Evolutionary conservation across 1,140 invertebrate genomes (phyloP), one percentile per base, ranked within the genome.

Genomic region (Heliconius nattereri): DNA sequence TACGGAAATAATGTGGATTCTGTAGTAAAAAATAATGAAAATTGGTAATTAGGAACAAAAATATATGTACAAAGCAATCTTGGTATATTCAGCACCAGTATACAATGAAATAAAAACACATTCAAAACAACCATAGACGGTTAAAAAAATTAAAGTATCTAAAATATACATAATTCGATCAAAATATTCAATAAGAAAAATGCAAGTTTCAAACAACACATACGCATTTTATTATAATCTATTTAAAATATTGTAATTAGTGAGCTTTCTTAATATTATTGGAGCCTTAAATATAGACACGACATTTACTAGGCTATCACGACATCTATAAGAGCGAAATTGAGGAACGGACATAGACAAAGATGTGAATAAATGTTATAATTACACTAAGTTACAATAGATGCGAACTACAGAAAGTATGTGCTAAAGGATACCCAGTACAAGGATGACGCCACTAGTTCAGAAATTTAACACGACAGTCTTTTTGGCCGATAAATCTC

Each of bases 321-420:
- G 91, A 94, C 91, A 94, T 85, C 91, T 92, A 94, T 91, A 92
- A 93, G 91, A 92, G 89, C 81, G 92, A 94, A 94, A 92, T 91
- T 85, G 91, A 93, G 89, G 89, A 92, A 94, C 91, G 91, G 91
- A 93, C 90, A 92, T 92, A 92, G 90, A 92, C 83, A 88, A 91
- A 92, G 90, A 90, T 80, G 87, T 90, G 86, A 91, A 86, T 89
- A 90, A 90, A 88, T 91, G 86, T 90, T 86, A 80, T 72, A 72
- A 72, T 72, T 72, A 72, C 9, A 37, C 84, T 85, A 86, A 85
- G 78, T 86, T 87, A 90, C 82, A 84, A 87, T 88, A 87, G 81
- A 84, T 81, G 75, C 89, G 89, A 91, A 81, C 83, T 87, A 85
- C 78, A 66, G 71, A 72, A 86, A 71, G 66, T 81, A 88, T 78